Evolutionary conservation across 2,797 vertebrate genomes (phyloP), one percentile per base, ranked within the genome.

Genomic region (Arrhamphus sclerolepis): DNA sequence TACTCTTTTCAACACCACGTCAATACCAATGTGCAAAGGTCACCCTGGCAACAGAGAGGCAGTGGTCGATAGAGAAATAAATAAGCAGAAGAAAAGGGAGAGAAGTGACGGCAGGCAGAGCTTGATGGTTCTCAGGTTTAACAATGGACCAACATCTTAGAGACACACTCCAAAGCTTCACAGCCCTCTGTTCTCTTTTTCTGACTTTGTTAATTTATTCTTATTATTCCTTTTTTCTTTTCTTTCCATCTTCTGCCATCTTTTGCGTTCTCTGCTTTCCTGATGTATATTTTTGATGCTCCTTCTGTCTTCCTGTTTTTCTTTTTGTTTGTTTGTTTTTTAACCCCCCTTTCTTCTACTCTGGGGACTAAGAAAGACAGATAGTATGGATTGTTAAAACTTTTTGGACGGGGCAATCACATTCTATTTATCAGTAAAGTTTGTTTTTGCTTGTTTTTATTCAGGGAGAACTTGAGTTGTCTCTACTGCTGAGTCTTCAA

Each of bases 1-100:
- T 85, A 79, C 70, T 78, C 63, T 81, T 85, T 88, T 90, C 76
- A 79, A 74, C 63, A 48, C 74, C 70, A 49, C 87, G 88, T 89
- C 87, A 88, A 90, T 89, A 89, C 69, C 88, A 81, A 70, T 68
- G 83, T 86, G 77, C 78, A 91, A 92, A 92, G 91, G 91, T 92
- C 89, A 90, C 85, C 75, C 60, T 80, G 75, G 84, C 84, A 87
- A 86, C 85, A 87, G 87, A 88, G 82, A 85, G 83, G 74, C 73
- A 54, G 72, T 51, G 69, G 82, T 88, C 80, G 70, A 89, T 90
- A 66, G 61, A 88, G 85, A 91, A 85, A 90, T 81, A 90, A 84
- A 90, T 88, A 86, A 84, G 82, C 84, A 65, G 78, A 75, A 80
- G 78, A 83, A 86, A 83, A 71, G 71, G 29, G 72, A 78, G 77